Evolutionary conservation across 2,888 invertebrate genomes (phyloP), one percentile per base, ranked within the genome.

Genomic region (Ornithoptera priamus): DNA sequence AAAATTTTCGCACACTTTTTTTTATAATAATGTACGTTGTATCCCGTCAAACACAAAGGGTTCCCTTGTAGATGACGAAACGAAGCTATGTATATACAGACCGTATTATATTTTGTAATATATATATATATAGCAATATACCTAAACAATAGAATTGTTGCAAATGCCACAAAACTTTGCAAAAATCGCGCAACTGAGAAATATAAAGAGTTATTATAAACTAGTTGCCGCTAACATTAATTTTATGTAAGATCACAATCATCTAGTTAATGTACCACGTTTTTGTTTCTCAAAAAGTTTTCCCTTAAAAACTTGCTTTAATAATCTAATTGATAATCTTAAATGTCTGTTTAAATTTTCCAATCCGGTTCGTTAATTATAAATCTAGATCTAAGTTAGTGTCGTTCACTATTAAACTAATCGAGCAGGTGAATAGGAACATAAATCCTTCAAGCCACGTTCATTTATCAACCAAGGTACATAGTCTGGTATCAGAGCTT

Each of bases 1-100:
- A 69, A 69, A 30, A 65, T 56, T 65, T 65, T 69, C 69, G 65
- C 69, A 69, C 69, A 66, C 65, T 69, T 69, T 69, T 68, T 69
- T 39, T 39, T 39, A 39, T 39, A 39, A 39, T 66, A 69, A 69
- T 66, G 46, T 65, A 66, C 65, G 62, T 22, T 64, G 69, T 69
- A 65, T 65, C 61, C 39, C 65, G 65, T 56, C 64, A 57, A 69
- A 70, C 50, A 69, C 69, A 70, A 70, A 70, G 66, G 69, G 62
- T 69, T 59, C 57, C 66, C 66, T 66, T 59, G 62, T 53, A 50
- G 12, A 12, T 70, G 69, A 50, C 69, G 66, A 66, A 66, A 70
- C 65, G 53, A 22, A 6, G 39, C 56, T 10, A 20, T 56, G 20
- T 59, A 46, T 62, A 7, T 61, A 22, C 60, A 61, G 20, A 24